Conservation (phyloP, 2,113 vertebrate genomes). For the Sarotherodon lohbergeri region DNA sequence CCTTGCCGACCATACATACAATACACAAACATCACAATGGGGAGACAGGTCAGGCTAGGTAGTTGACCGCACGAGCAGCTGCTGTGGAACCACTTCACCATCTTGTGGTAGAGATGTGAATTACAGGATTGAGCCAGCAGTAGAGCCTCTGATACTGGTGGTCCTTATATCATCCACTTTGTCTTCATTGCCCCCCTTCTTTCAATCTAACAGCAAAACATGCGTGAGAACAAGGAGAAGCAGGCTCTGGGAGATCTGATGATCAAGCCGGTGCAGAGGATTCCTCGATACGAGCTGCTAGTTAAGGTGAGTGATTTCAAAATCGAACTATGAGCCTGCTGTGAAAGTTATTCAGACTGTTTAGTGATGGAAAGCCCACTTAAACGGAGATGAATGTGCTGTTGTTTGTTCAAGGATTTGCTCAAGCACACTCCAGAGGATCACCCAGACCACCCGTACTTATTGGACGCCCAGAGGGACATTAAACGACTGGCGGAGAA, state of each 20-base stretch:
- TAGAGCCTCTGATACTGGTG: not conserved
- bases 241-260: conserved; percentile 94
- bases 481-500: conserved; percentile 93
- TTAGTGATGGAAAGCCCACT: not conserved
- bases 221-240: conserved; percentile 98
- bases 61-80: not conserved
- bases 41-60: not conserved
- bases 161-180: not conserved
- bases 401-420: conserved; percentile 77
- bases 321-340: not conserved
- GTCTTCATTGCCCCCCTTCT: not conserved
- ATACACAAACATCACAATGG: not conserved
- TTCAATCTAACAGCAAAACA: conserved; percentile 84
- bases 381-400: not conserved
- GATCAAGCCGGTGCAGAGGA: conserved; percentile 98
- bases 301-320: conserved; percentile 81
- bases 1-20: not conserved
- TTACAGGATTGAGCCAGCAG: not conserved
- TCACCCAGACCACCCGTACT: conserved; percentile 85
- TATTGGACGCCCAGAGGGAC: conserved; percentile 89
- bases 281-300: conserved; percentile 94
- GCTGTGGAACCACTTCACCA: not conserved
- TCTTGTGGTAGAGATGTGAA: conserved; percentile 3
- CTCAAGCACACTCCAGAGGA: conserved; percentile 94
- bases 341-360: not conserved